Evolutionary conservation across 1,140 invertebrate species (phyloP), one percentile per base, ranked within the genome.

Genomic region (Drosophila neocordata): DNA sequence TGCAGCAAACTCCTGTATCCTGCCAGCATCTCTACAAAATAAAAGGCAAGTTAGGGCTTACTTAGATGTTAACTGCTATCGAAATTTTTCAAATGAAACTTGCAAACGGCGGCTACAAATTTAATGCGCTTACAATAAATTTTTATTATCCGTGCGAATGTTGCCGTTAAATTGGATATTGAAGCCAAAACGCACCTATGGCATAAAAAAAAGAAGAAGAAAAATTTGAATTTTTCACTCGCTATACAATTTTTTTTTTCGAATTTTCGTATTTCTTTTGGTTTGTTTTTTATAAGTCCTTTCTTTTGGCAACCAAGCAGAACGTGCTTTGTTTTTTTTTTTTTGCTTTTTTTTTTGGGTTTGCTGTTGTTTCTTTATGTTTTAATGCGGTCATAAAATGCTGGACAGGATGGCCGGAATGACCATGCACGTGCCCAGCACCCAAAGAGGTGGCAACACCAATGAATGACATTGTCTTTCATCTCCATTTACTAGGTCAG

Each of bases 81-180:
- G 8, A 27, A 53, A 20, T 44, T 13, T 13, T 31, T 44, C 35
- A 61, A 60, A 60, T 27, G 53, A 76, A 83, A 82, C 55, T 83
- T 83, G 75, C 75, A 64, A 56, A 63, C 70, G 66, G 59, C 65
- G 57, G 79, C 75, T 65, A 72, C 76, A 81, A 87, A 82, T 82
- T 87, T 85, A 85, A 85, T 78, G 78, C 82, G 82, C 74, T 69
- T 69, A 69, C 78, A 65, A 85, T 85, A 85, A 82, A 85, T 87
- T 85, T 85, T 82, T 85, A 85, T 85, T 87, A 85, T 73, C 48
- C 71, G 66, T 55, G 72, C 73, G 60, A 69, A 85, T 80, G 77
- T 41, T 73, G 78, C 44, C 78, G 59, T 82, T 77, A 82, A 82
- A 72, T 74, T 63, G 65, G 70, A 87, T 81, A 71, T 64, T 34